Evolutionary conservation across 2,113 vertebrate genomes (phyloP), one percentile per base, ranked within the genome.

Genomic region (Caranx melampygus): DNA sequence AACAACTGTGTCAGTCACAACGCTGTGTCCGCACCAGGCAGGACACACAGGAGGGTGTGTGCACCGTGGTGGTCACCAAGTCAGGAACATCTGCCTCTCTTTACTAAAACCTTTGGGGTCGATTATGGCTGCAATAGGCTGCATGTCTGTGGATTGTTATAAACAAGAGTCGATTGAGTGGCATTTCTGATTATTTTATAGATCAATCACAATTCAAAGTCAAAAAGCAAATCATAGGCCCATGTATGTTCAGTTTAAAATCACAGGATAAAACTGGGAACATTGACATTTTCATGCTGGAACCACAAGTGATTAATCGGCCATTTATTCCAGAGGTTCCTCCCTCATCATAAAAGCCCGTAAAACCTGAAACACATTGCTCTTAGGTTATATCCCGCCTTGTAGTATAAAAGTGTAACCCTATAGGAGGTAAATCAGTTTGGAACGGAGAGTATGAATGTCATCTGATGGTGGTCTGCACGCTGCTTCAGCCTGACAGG

Each of bases 1-100:
- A 79, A 84, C 78, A 72, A 49, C 71, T 79, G 75, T 68, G 71
- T 82, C 33, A 18, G 66, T 59, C 16, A 33, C 49, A 34, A 49
- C 14, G 33, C 58, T 75, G 40, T 20, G 40, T 20, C 67, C 73
- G 59, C 51, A 82, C 60, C 82, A 66, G 75, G 45, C 83, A 63
- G 67, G 80, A 31, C 5, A 33, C 31, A 49, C n/a, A 64, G 6
- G 33, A 54, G 26, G 26, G 45, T 52, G 2, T 40, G 80, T n/a
- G 45, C 55, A 73, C 26, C 44, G 72, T 5, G 40, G 15, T 34
- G 47, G 66, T 67, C 63, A 55, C 12, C 2, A 5, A 63, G 40
- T 54, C 62, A n/a, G 45, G 5, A 18, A 62, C 47, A 20, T 2
- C 2, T 9, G n/a, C 2, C 26, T 52, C 37, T 52, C 34, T 64